These are phyloP conservation scores for Perizoma flavofasciatum DNA, from an alignment of 2,888 invertebrate genomes.

Conservation along the genomic window DNA sequence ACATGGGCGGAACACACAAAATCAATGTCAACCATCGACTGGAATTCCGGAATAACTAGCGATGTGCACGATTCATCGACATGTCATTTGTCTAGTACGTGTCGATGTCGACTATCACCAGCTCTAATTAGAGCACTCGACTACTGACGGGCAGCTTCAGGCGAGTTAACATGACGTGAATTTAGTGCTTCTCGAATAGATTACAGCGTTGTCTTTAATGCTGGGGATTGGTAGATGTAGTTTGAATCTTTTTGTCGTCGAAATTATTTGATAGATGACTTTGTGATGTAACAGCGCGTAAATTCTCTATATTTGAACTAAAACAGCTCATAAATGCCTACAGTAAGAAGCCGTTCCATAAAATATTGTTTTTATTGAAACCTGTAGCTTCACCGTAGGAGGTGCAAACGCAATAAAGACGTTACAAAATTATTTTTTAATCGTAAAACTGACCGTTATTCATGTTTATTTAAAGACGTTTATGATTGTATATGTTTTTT, in stretches of 20 bases:
- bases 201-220: constrained; percentile 2
- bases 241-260: background rate
- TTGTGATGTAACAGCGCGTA: too few relatives aligned
- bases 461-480: constrained; percentile 53
- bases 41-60: constrained; percentile 10
- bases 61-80: constrained; percentile 17
- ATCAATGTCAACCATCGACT: constrained; percentile 1
- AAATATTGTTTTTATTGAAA: constrained; percentile 25
- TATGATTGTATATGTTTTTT: constrained; percentile 37
- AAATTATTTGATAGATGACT: too few relatives aligned
- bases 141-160: constrained; percentile 10
- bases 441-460: constrained; percentile 47
- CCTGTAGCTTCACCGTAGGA: constrained; percentile 38
- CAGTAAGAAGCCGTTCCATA: constrained; percentile 38
- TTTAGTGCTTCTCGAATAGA: constrained; percentile 13
- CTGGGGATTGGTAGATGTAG: background rate
- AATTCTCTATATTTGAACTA: too few relatives aligned
- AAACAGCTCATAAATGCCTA: constrained; percentile 14
- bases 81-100: constrained; percentile 30
- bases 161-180: constrained; percentile 14
- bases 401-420: constrained; percentile 33
- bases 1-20: background rate
- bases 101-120: constrained; percentile 29
- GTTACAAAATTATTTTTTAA: constrained; percentile 38
- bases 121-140: constrained; percentile 32